Evolutionary conservation across 2,113 vertebrate genomes (phyloP).

Genomic region (Osmerus eperlanus): DNA sequence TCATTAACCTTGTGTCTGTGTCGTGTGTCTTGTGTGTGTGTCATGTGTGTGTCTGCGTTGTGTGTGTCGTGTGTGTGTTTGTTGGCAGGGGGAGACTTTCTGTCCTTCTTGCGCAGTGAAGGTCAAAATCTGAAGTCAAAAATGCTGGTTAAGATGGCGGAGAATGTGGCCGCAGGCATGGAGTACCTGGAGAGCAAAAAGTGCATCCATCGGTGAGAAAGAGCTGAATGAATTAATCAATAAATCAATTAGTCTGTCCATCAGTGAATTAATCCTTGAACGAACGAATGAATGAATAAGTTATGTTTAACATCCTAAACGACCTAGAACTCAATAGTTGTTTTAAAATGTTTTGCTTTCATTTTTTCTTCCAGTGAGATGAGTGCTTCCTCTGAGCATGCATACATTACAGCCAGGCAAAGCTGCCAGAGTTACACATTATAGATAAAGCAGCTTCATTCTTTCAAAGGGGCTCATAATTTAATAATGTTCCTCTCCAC

Average conservation of each 20-base stretch:
- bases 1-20: not conserved
- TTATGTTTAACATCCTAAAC: no score
- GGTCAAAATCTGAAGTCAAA: conserved; percentile 72
- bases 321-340: no score
- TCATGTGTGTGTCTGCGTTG: conserved; percentile 10
- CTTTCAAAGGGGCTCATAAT: no score
- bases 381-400: no score
- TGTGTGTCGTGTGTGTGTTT: conserved; percentile 25
- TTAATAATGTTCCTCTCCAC: no score
- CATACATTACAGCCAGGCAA: no score
- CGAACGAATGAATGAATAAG: no score
- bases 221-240: not conserved
- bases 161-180: conserved; percentile 88
- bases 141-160: conserved; percentile 84
- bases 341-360: no score
- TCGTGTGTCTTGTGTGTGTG: conserved; percentile 11
- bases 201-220: conserved; percentile 90
- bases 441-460: no score
- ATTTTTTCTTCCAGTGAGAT: no score
- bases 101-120: conserved; percentile 84
- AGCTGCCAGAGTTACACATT: no score
- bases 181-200: conserved; percentile 91
- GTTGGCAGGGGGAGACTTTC: conserved; percentile 87
- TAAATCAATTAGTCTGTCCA: not conserved
- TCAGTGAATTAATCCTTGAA: no score